Evolutionary conservation across 2,888 invertebrate species (phyloP), one percentile per base, ranked within the genome.

Genomic region (Euplexia lucipara): DNA sequence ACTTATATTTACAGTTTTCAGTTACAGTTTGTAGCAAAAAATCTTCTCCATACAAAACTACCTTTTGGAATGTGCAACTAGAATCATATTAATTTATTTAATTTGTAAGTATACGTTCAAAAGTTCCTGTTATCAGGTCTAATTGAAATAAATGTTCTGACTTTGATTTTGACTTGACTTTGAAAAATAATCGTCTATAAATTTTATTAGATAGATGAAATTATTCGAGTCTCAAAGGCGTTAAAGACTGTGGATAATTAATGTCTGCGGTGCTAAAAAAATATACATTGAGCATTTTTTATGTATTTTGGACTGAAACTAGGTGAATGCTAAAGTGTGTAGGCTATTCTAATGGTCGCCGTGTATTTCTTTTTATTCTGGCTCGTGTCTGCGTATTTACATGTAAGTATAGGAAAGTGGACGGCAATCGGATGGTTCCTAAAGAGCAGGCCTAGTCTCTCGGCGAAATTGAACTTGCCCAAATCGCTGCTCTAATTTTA

Each of bases 401-500:
- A 26, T 26, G 3, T n/a, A n/a, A n/a, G n/a, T 66, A 66, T 53
- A 70, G 52, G 62, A 76, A 66, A 76, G 52, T 59, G 44, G 37
- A 51, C 35, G 10, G 20, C 35, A 61, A 34, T 58, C 47, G 22
- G 37, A 34, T 34, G 22, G 41, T 60, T 54, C 45, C 42, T 65
- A 48, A 48, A 60, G 35, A 42, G 18, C 7, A 14, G 16, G 58
- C 20, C 8, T 54, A 20, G 53, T 45, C 57, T 64, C 32, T 52
- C 4, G 34, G 16, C 41, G n/a, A 32, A 45, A 54, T 63, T 47
- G 39, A 26, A 16, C 41, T 57, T 16, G 9, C 22, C n/a, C 32
- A 44, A 57, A 52, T 39, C 9, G 30, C 20, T 41, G 14, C 18
- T 48, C 22, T 49, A 32, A 10, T 51, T 10, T 65, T 41, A 58